Conservation (phyloP, 2,888 invertebrate genomes). For the Eristalis tenax region DNA sequence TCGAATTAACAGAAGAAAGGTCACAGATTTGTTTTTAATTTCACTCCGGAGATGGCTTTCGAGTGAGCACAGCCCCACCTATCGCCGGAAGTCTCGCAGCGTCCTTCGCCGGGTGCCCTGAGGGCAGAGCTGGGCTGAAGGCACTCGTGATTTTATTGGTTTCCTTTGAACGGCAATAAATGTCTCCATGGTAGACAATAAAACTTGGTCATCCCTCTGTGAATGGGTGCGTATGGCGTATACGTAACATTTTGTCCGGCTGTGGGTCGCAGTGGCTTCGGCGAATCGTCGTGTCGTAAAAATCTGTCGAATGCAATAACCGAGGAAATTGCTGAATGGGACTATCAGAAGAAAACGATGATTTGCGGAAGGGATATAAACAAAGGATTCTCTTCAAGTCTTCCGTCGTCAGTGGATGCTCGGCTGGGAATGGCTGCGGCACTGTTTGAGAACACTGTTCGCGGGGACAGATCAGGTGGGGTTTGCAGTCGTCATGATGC, state of each 20-base stretch:
- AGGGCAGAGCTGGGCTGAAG: slow-evolving; percentile 30
- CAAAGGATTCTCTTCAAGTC: background rate
- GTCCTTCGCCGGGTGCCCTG: background rate
- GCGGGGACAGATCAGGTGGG: background rate
- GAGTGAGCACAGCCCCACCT: background rate
- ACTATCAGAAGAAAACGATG: slow-evolving; percentile 18
- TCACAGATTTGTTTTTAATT: slow-evolving; percentile 42
- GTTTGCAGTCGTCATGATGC: background rate
- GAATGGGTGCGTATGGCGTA: slow-evolving; percentile 53
- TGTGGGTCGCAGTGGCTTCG: background rate
- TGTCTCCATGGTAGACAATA: slow-evolving; percentile 47
- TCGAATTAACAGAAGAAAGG: slow-evolving; percentile 41
- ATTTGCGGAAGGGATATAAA: background rate
- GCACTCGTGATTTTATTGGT: slow-evolving; percentile 42
- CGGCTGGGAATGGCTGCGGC: background rate
- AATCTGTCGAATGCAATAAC: slow-evolving; percentile 58
- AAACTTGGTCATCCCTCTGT: too few species aligned
- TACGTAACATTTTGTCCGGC: slow-evolving; percentile 40
- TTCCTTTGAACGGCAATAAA: slow-evolving; percentile 47
- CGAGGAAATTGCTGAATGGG: slow-evolving; percentile 37
- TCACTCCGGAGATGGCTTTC: background rate
- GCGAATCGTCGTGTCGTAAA: slow-evolving; percentile 32
- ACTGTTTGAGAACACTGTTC: background rate
- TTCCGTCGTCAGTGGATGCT: background rate
- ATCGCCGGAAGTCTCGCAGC: background rate